These are phyloP conservation scores for Acrocera orbiculus DNA, from an alignment of 2,888 invertebrate species.

Conservation along the genomic window DNA sequence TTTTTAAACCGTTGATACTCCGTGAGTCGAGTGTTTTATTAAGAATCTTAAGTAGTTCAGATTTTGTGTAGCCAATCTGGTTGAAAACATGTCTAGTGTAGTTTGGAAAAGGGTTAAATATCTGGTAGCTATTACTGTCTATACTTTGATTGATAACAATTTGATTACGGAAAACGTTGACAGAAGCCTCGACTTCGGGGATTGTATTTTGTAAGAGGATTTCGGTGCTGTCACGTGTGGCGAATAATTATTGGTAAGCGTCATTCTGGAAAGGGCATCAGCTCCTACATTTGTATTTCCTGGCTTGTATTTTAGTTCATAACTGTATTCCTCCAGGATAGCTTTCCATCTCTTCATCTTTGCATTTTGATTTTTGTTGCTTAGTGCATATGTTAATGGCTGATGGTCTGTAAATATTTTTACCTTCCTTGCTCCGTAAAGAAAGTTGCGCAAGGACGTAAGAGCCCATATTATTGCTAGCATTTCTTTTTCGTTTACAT, in stretches of 20 bases:
- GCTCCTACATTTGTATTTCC: conserved; percentile 9
- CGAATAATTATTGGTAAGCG: conserved; percentile 3
- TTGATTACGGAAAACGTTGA: conserved; percentile 12
- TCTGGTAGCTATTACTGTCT: conserved; percentile 3
- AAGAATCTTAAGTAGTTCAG: not conserved
- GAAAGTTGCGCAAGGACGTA: conserved; percentile 1
- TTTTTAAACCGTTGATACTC: not conserved
- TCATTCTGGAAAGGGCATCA: conserved; percentile 7
- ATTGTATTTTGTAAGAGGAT: conserved; percentile 6
- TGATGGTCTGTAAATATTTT: conserved; percentile 4
- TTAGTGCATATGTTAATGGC: conserved; percentile 6
- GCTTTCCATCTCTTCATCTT: conserved; percentile 11
- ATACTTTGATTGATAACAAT: conserved; percentile 5
- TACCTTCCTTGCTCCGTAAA: conserved; percentile 1
- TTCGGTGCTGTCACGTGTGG: conserved; percentile 5
- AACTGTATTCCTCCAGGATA: conserved; percentile 9
- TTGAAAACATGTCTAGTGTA: conserved; percentile 1
- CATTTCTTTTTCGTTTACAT: conserved; percentile 4
- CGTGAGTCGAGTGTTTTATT: not conserved
- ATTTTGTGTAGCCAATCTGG: not conserved
- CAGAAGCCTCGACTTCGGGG: conserved; percentile 6
- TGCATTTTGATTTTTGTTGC: conserved; percentile 6
- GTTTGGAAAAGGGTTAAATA: conserved; percentile 1
- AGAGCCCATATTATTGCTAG: conserved; percentile 4
- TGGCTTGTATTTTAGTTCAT: conserved; percentile 8